phyloP scores from a whole-genome alignment of 1,140 invertebrate species.

The Oscheius sp. region DNA sequence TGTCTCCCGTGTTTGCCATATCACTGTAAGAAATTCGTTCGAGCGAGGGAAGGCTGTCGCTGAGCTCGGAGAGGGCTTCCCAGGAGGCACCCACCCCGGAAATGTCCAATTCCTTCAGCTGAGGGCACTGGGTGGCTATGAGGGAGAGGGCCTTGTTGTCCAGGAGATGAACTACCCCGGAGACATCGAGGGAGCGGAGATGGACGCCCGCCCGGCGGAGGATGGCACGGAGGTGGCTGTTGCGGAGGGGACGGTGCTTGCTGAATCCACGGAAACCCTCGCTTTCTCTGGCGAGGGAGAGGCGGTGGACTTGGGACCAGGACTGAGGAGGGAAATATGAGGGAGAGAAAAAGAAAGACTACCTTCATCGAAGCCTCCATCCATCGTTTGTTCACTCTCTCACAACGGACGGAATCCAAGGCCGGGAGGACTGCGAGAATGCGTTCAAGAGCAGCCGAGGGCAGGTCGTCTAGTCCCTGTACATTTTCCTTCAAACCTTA shows the following conservation, averaged over 20 bases:
- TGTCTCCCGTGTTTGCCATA: constrained; percentile 50
- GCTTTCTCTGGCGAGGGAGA: constrained; percentile 39
- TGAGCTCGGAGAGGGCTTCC: constrained; percentile 28
- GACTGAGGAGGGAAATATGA: constrained; percentile 38
- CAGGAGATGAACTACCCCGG: constrained; percentile 48
- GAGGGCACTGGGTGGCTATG: constrained; percentile 50
- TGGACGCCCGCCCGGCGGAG: constrained; percentile 49
- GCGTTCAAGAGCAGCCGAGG: constrained; percentile 41
- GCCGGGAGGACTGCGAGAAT: constrained; percentile 46
- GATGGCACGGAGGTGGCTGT: constrained; percentile 48
- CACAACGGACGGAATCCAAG: constrained; percentile 54
- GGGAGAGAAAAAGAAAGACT: background rate
- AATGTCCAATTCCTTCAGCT: constrained; percentile 39
- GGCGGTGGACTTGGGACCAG: constrained; percentile 39
- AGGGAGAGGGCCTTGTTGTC: constrained; percentile 53
- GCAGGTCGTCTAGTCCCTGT: constrained; percentile 43
- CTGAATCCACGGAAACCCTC: constrained; percentile 37
- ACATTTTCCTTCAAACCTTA: background rate
- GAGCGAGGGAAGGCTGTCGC: constrained; percentile 25
- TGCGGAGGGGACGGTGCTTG: constrained; percentile 48
- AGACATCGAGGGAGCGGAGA: constrained; percentile 48
- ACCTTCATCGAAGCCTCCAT: constrained; percentile 56
- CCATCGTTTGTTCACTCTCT: constrained; percentile 55
- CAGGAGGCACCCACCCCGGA: background rate
- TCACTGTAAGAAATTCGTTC: constrained; percentile 52